These are phyloP conservation scores for Coracopsis vasa DNA, from an alignment of 2,113 vertebrate species.

Conservation along the genomic window DNA sequence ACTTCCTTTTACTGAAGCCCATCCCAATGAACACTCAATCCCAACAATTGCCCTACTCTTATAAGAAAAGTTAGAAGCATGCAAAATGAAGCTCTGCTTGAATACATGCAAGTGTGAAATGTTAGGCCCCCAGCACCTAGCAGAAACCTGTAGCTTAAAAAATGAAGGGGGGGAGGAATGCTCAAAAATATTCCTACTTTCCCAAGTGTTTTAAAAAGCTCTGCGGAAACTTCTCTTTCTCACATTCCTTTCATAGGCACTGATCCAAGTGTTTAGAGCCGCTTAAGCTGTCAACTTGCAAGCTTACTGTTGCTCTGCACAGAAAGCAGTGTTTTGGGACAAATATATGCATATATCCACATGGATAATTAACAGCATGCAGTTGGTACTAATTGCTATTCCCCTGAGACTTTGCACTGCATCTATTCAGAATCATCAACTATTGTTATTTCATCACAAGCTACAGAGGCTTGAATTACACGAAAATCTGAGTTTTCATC, in stretches of 20 bases:
- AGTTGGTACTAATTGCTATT: neutral
- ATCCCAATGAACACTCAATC: neutral
- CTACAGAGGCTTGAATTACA: neutral
- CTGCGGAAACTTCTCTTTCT: neutral
- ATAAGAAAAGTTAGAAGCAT: neutral
- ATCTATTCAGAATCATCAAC: neutral
- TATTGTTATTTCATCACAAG: neutral
- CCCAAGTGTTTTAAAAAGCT: neutral
- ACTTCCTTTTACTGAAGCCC: neutral
- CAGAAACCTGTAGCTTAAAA: neutral
- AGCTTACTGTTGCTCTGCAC: neutral
- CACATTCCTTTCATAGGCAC: neutral
- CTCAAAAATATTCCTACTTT: neutral
- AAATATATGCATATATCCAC: neutral
- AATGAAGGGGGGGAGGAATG: fast-evolving
- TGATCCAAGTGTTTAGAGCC: neutral
- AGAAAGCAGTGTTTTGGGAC: neutral
- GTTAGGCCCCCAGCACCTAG: neutral
- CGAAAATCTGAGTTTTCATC: neutral
- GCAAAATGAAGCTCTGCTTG: neutral
- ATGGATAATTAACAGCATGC: neutral
- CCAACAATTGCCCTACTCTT: neutral
- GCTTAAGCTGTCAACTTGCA: neutral
- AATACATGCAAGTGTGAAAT: neutral
- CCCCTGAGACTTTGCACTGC: neutral